A percentile compares a stretch with the other conserved stretches of the same genome.
These are phyloP conservation scores for Drosophila colorata DNA, from an alignment of 2,888 invertebrate species.

Conservation along the genomic window DNA sequence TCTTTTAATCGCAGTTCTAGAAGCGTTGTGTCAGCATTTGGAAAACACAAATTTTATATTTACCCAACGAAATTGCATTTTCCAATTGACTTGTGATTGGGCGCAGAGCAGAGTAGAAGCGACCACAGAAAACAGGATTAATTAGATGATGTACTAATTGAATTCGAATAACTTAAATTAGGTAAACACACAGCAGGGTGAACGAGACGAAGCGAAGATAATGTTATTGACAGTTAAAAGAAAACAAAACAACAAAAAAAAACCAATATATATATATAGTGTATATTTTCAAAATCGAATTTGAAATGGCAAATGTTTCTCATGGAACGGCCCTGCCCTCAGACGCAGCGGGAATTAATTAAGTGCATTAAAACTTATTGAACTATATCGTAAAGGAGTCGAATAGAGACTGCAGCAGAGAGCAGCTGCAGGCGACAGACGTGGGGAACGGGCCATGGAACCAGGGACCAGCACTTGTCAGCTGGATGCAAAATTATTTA, in stretches of 20 bases:
- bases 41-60: slow-evolving; percentile 50
- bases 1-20: background rate
- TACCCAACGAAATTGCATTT: slow-evolving; percentile 74
- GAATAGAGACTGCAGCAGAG: slow-evolving; percentile 15
- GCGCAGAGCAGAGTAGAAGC: slow-evolving; percentile 17
- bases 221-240: slow-evolving; percentile 68
- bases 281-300: slow-evolving; percentile 70
- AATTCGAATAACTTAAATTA: slow-evolving; percentile 81
- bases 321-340: background rate
- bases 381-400: slow-evolving; percentile 59
- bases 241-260: slow-evolving; percentile 8
- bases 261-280: slow-evolving; percentile 21
- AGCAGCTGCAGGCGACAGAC: slow-evolving; percentile 16
- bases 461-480: slow-evolving; percentile 31
- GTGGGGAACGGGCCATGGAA: background rate
- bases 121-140: slow-evolving; percentile 60
- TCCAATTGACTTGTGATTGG: slow-evolving; percentile 69
- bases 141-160: slow-evolving; percentile 76
- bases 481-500: slow-evolving; percentile 72
- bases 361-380: slow-evolving; percentile 81
- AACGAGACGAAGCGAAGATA: slow-evolving; percentile 39
- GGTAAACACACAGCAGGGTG: slow-evolving; percentile 60
- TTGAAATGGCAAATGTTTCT: slow-evolving; percentile 56
- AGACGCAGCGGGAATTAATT: slow-evolving; percentile 74
- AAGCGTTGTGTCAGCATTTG: slow-evolving; percentile 10